Evolutionary conservation across 2,888 invertebrate species (phyloP).

Genomic region (Trachelus tabidus): DNA sequence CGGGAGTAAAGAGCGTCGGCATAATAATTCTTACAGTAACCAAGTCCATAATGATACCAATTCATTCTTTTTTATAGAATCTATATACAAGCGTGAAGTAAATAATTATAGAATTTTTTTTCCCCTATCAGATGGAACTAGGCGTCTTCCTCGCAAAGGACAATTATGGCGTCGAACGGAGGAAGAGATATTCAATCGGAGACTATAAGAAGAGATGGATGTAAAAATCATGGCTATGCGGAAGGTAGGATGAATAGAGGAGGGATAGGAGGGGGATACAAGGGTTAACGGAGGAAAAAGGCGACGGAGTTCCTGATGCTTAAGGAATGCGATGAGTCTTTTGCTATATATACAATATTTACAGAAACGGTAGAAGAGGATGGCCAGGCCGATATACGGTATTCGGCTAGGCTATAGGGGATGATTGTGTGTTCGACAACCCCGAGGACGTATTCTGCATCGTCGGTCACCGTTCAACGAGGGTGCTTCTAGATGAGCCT

Average conservation of each 20-base stretch:
- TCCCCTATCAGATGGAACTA: background rate
- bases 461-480: conserved; percentile 58
- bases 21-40: background rate
- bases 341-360: conserved; percentile 51
- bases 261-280: background rate
- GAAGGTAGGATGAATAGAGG: background rate
- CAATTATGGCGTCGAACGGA: background rate
- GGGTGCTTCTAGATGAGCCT: background rate
- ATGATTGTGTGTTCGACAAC: background rate
- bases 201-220: background rate
- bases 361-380: conserved; percentile 29
- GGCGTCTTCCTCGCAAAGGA: background rate
- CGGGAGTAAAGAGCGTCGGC: conserved; percentile 32
- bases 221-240: background rate
- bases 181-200: background rate
- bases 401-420: conserved; percentile 1
- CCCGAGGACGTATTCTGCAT: conserved; percentile 14
- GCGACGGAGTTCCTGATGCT: conserved; percentile 23
- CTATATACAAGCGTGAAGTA: background rate
- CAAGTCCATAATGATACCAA: background rate
- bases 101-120: background rate
- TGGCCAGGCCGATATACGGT: background rate
- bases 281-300: background rate
- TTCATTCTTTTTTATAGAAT: background rate
- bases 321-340: conserved; percentile 57